phyloP scores from a whole-genome alignment of 1,140 invertebrate species.

The Drosophila mojavensis region DNA sequence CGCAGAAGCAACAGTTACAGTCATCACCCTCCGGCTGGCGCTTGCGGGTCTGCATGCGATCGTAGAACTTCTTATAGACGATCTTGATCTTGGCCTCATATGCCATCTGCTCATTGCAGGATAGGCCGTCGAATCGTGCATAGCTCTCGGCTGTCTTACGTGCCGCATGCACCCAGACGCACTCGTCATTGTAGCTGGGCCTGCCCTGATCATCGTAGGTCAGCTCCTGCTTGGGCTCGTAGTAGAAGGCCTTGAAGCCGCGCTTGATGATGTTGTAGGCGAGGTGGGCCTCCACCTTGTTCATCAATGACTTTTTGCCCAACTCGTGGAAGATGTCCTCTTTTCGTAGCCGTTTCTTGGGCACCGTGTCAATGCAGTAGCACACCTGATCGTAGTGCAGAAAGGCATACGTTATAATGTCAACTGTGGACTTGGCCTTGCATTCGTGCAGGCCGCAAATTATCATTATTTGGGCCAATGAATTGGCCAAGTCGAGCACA shows the following conservation, averaged over 20 bases:
- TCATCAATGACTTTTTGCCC: conserved; percentile 80
- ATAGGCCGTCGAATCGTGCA: conserved; percentile 74
- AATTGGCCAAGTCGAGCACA: conserved; percentile 72
- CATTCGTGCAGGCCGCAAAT: conserved; percentile 79
- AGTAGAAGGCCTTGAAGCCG: conserved; percentile 80
- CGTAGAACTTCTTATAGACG: conserved; percentile 78
- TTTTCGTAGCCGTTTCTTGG: conserved; percentile 74
- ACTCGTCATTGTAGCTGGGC: conserved; percentile 75
- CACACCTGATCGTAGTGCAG: conserved; percentile 81
- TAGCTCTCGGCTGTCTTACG: conserved; percentile 71
- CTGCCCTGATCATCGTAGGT: conserved; percentile 67
- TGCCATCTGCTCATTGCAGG: conserved; percentile 69
- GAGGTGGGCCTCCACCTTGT: conserved; percentile 77
- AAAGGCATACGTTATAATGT: conserved; percentile 75
- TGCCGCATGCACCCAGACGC: conserved; percentile 79
- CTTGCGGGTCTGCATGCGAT: conserved; percentile 76
- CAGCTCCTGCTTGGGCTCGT: conserved; percentile 65
- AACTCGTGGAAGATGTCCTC: conserved; percentile 80
- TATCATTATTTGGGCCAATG: conserved; percentile 77
- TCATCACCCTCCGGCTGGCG: conserved; percentile 73
- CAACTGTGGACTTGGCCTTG: conserved; percentile 77
- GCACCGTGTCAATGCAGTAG: conserved; percentile 73
- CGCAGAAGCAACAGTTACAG: conserved; percentile 80
- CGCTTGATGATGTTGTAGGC: conserved; percentile 77
- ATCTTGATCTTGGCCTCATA: conserved; percentile 77